Percentiles rank a stretch among this genome's conserved stretches.
Evolutionary conservation across 1,140 invertebrate genomes (phyloP).

Genomic region (Holotrichia oblita): DNA sequence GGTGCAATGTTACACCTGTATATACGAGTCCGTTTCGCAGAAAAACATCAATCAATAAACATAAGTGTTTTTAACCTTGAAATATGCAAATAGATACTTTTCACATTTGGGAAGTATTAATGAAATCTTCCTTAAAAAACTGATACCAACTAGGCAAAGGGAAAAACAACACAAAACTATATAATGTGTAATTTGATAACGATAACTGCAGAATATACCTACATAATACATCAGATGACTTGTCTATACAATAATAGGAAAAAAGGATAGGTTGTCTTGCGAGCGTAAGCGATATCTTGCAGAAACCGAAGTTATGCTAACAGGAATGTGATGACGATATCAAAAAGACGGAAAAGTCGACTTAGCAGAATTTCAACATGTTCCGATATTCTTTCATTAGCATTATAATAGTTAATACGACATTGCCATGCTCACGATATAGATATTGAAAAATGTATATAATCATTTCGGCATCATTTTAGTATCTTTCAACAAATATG

Average conservation of each 20-base stretch:
- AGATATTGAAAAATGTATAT: no score
- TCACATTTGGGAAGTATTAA: no score
- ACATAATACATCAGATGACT: neutral
- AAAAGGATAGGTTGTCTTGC: neutral
- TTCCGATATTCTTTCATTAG: neutral
- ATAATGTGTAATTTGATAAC: no score
- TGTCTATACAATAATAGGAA: neutral
- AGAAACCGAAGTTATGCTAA: neutral
- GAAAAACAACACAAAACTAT: no score
- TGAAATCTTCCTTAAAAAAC: no score
- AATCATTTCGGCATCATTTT: no score
- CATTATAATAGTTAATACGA: neutral
- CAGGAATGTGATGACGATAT: conserved; percentile 21
- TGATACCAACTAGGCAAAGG: no score
- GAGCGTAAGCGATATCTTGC: neutral
- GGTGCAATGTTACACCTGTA: neutral
- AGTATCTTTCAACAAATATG: no score
- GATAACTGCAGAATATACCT: neutral
- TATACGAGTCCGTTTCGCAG: neutral
- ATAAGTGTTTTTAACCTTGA: neutral
- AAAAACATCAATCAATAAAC: neutral
- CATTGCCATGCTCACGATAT: no score
- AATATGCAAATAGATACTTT: neutral
- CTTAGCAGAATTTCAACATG: neutral
- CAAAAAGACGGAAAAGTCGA: neutral